These are phyloP conservation scores for Gambusia yucatana DNA, from an alignment of 2,797 vertebrate genomes.

Conservation along the genomic window DNA sequence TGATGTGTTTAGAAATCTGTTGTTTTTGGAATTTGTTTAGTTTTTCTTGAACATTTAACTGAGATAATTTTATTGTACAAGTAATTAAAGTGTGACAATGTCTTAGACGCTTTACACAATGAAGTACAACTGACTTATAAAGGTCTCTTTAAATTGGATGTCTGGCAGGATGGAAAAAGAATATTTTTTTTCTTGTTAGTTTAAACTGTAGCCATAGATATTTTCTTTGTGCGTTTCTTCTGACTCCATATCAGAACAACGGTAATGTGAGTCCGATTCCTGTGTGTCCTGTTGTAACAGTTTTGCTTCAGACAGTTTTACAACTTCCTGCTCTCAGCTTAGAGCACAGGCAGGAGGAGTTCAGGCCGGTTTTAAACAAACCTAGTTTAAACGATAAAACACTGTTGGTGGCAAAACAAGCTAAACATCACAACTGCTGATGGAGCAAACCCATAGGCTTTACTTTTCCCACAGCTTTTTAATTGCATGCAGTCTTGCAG, in stretches of 20 bases:
- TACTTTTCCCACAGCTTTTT: background rate
- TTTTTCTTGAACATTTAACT: background rate
- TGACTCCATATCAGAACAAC: background rate
- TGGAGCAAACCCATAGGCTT: background rate
- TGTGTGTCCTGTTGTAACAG: background rate
- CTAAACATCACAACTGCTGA: slow-evolving; percentile 1
- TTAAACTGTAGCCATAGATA: background rate
- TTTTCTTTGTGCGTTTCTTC: background rate
- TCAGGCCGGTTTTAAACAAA: slow-evolving; percentile 13
- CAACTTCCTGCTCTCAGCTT: slow-evolving; percentile 7
- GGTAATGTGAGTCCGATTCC: slow-evolving; percentile 6
- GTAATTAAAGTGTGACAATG: background rate
- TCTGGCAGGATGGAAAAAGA: background rate
- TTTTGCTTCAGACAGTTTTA: slow-evolving; percentile 26
- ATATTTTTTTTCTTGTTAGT: background rate
- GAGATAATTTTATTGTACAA: background rate
- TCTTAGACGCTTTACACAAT: no score
- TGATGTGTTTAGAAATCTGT: background rate
- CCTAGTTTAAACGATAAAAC: slow-evolving; percentile 15
- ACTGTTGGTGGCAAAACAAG: slow-evolving; percentile 6
- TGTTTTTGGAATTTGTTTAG: background rate
- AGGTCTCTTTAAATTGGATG: background rate
- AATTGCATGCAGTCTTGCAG: background rate
- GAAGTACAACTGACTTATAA: background rate
- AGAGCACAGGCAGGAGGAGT: slow-evolving; percentile 3